These are phyloP conservation scores for Champsocephalus esox DNA, from an alignment of 2,797 vertebrate genomes.

Conservation along the genomic window DNA sequence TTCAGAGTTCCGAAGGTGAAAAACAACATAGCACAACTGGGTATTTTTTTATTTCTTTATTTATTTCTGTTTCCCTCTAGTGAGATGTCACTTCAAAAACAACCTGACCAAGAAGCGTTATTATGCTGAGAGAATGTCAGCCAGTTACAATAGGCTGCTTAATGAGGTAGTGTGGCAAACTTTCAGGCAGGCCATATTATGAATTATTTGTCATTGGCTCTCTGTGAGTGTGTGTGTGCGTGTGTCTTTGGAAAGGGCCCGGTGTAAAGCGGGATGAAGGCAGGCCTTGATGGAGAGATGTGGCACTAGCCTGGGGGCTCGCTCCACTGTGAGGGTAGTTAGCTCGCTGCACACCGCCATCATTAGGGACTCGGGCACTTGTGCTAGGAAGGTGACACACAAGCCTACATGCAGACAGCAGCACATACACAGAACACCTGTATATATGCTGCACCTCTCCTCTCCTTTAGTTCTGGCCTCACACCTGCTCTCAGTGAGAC, in stretches of 20 bases:
- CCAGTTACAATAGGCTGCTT: conserved; percentile 80
- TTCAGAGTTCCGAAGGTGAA: conserved; percentile 82
- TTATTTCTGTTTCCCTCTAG: conserved; percentile 78
- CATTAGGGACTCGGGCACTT: conserved; percentile 85
- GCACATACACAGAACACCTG: conserved; percentile 75
- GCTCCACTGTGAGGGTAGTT: conserved; percentile 87
- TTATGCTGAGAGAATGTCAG: conserved; percentile 83
- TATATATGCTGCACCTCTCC: conserved; percentile 50
- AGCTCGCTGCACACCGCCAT: conserved; percentile 86
- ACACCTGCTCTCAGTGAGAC: conserved; percentile 39
- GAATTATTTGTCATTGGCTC: conserved; percentile 87
- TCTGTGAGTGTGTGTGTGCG: conserved; percentile 66
- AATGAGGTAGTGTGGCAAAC: conserved; percentile 85
- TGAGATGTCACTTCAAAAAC: conserved; percentile 82
- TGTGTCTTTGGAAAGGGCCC: conserved; percentile 82
- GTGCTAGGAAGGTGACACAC: conserved; percentile 81
- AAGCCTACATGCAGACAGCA: conserved; percentile 61
- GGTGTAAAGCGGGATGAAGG: conserved; percentile 87
- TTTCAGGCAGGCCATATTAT: conserved; percentile 85
- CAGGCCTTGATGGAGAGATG: conserved; percentile 87
- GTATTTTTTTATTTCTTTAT: conserved; percentile 71
- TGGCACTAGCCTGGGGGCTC: conserved; percentile 88
- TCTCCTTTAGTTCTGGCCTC: conserved; percentile 32
- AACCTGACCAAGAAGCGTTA: conserved; percentile 75
- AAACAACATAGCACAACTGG: conserved; percentile 75